Evolutionary conservation across 2,888 invertebrate species (phyloP).

Genomic region (Salticus scenicus): DNA sequence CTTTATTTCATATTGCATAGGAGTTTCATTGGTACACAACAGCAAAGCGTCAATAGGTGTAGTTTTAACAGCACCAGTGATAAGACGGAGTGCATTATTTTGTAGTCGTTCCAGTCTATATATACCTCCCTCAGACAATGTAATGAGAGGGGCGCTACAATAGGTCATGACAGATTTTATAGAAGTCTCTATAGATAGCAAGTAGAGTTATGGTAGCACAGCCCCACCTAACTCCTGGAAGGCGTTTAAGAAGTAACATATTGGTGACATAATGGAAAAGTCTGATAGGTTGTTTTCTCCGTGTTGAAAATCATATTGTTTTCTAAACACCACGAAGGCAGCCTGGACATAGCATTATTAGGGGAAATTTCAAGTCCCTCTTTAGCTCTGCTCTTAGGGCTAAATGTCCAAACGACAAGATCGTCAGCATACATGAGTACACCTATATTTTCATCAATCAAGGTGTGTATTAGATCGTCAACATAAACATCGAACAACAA

Average conservation of each 20-base stretch:
- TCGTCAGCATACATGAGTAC: too few species aligned
- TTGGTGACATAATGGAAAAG: constrained; percentile 18
- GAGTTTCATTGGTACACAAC: background rate
- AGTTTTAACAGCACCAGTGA: background rate
- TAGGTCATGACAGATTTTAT: constrained; percentile 19
- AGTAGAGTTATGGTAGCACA: background rate
- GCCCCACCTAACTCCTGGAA: constrained; percentile 2
- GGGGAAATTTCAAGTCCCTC: too few species aligned
- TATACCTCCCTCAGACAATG: background rate
- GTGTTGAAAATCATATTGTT: constrained; percentile 23
- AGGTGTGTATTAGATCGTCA: too few species aligned
- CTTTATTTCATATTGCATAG: constrained; percentile 3
- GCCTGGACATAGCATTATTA: background rate
- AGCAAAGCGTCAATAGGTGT: constrained; percentile 23
- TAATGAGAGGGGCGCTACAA: background rate
- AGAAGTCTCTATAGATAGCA: constrained; percentile 16
- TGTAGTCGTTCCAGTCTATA: background rate
- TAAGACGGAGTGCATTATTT: constrained; percentile 13
- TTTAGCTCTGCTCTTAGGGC: background rate
- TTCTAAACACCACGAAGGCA: constrained; percentile 6
- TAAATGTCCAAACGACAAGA: too few species aligned
- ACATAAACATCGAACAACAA: too few species aligned
- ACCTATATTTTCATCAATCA: too few species aligned
- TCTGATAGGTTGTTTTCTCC: constrained; percentile 15
- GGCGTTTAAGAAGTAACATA: constrained; percentile 7